These are phyloP conservation scores for Steinernema feltiae DNA, from an alignment of 1,140 invertebrate genomes.

Conservation along the genomic window DNA sequence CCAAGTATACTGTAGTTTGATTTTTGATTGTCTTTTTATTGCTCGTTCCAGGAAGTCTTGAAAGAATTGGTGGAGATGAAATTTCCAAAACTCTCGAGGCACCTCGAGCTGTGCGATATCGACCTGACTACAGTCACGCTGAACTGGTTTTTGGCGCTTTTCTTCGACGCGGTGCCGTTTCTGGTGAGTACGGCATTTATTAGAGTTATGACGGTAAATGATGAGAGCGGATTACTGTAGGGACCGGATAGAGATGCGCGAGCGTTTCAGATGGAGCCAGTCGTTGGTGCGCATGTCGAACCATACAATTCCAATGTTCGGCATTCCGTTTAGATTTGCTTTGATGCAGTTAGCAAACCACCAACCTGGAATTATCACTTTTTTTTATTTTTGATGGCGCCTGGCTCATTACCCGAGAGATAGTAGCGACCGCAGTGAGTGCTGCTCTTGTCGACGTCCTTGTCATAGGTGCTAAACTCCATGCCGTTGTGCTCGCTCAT, in stretches of 20 bases:
- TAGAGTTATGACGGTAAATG: too few species aligned
- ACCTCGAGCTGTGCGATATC: conserved; percentile 61
- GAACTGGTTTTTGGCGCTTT: conserved; percentile 64
- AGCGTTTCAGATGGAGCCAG: neutral
- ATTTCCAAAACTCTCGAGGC: conserved; percentile 59
- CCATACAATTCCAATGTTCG: conserved; percentile 1
- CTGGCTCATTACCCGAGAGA: neutral
- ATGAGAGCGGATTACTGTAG: conserved; percentile 42
- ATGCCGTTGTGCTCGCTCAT: conserved; percentile 5
- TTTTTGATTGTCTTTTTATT: too few species aligned
- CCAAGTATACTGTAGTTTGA: conserved; percentile 41
- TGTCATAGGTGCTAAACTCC: neutral
- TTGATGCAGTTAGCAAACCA: conserved; percentile 7
- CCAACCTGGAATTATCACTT: conserved; percentile 5
- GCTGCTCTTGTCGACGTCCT: neutral
- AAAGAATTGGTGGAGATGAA: conserved; percentile 61
- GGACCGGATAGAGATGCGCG: neutral
- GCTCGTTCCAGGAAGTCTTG: conserved; percentile 62
- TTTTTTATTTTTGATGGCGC: too few species aligned
- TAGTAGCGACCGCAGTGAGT: neutral
- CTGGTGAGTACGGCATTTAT: conserved; percentile 58
- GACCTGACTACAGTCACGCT: conserved; percentile 63
- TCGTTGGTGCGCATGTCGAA: neutral
- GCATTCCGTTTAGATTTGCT: neutral
- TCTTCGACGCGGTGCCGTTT: conserved; percentile 64